Evolutionary conservation across 2,797 vertebrate genomes (phyloP).

Genomic region (Gallinago solitaria): DNA sequence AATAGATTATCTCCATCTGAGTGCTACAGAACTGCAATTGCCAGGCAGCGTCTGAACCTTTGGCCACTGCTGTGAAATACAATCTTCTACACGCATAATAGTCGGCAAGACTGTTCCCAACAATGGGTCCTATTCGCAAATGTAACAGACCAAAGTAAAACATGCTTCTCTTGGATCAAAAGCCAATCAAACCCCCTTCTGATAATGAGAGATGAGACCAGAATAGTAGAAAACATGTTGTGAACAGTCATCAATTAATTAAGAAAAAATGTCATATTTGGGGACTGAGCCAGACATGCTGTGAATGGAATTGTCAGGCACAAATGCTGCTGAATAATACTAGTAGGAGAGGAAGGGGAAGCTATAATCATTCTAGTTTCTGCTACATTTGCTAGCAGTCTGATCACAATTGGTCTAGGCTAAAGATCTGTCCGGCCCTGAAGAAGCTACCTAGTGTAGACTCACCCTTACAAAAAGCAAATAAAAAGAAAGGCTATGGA

Average conservation of each 20-base stretch:
- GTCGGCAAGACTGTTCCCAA: background rate
- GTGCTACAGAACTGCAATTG: background rate
- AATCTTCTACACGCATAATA: background rate
- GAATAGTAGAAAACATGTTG: constrained; percentile 21
- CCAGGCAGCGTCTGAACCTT: background rate
- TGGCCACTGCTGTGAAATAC: background rate
- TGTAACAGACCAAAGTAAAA: background rate
- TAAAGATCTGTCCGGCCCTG: background rate
- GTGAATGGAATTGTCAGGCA: constrained; percentile 17
- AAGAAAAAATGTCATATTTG: background rate
- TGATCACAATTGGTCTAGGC: background rate
- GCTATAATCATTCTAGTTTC: background rate
- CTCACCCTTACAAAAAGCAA: background rate
- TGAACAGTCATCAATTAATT: background rate
- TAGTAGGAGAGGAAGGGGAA: background rate
- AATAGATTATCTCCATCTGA: background rate
- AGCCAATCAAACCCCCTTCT: background rate
- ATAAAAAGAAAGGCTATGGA: background rate
- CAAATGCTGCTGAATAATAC: background rate
- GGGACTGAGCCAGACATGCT: background rate
- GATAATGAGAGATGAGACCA: background rate
- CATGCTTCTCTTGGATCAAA: background rate
- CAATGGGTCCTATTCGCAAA: background rate
- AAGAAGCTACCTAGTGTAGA: background rate
- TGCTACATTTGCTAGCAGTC: background rate